Evolutionary conservation across 2,888 invertebrate genomes (phyloP).

Genomic region (Stenichneumon culpator): DNA sequence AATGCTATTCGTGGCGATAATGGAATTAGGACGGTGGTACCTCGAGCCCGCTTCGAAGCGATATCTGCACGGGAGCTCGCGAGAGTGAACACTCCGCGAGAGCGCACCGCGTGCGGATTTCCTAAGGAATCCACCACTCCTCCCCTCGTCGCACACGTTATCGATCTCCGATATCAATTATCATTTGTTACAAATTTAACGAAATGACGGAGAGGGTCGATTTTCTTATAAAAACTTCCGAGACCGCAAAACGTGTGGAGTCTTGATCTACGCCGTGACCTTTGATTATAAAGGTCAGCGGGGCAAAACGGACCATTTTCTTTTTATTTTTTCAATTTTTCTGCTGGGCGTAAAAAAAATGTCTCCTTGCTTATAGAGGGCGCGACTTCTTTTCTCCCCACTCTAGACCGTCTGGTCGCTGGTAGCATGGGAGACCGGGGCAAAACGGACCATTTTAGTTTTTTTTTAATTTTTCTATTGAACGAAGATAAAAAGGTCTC

Average conservation of each 20-base stretch:
- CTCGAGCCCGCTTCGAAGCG: conserved; percentile 68
- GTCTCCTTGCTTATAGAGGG: no score
- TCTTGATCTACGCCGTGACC: background rate
- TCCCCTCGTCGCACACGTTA: conserved; percentile 51
- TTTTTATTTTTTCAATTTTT: no score
- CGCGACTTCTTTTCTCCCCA: no score
- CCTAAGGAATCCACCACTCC: conserved; percentile 5
- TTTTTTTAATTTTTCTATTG: no score
- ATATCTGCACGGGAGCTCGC: conserved; percentile 66
- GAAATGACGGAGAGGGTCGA: background rate
- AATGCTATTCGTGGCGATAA: conserved; percentile 77
- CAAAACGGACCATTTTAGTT: no score
- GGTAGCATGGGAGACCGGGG: no score
- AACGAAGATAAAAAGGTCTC: no score
- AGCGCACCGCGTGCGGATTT: conserved; percentile 20
- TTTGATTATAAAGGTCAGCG: background rate
- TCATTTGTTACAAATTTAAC: conserved; percentile 12
- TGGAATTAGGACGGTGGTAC: conserved; percentile 76
- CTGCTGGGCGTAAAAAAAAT: no score
- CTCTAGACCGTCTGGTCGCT: no score
- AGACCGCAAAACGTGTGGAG: background rate
- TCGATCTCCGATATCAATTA: conserved; percentile 40
- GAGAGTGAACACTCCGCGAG: conserved; percentile 19
- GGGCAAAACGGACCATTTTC: no score
- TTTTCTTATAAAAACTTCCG: background rate